Base-by-base conservation (phyloP, 92 coral and sea anemone species). In the Actinostola sp. region DNA sequence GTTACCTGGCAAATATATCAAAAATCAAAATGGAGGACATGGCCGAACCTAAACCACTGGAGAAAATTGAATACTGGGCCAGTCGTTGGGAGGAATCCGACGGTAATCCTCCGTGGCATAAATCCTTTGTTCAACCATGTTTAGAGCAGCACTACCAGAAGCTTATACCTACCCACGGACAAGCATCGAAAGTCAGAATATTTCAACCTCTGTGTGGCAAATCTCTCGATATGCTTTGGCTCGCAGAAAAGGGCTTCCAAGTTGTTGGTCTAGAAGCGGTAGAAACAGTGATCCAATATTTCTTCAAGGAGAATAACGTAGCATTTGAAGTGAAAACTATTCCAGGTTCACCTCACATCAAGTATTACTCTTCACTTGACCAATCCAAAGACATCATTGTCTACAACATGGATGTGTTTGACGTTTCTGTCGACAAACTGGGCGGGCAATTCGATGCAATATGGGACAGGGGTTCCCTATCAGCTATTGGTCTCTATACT, bases 171-270 rank as follows among this genome's bases (percentile, higher is more conserved):
- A 62, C 75, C 50, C 55, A 24, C 32, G 43, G 25, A 36, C 16
- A 29, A 33, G 8, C 48, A 20, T 15, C 63, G 12, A 70, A 64
- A 52, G n/a, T 66, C 5, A 70, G 92, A 29, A 63, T 89, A 25
- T 82, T 89, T 53, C 72, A 86, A 39, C 92, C 96, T 5, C 73
- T 90, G 49, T 86, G 96, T 41, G 92, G 96, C 0, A 86, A 86
- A 43, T 74, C 86, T 3, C 29, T 70, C 16, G 96, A 90, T 52
- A 63, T 86, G 77, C 20, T 82, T 45, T 90, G 96, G 92, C 48
- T 90, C 25, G 92, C 86, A 1, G 96, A 90, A 38, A 68, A 82
- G 58, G 92, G 96, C 15, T 86, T 81, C 50, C 66, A 59, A 15
- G 89, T 90, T 20, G 84, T 90, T 16, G 96, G 92, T 7, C 78